These are phyloP conservation scores for Schlechtendalia chinensis DNA, from an alignment of 1,140 invertebrate genomes.

Conservation along the genomic window DNA sequence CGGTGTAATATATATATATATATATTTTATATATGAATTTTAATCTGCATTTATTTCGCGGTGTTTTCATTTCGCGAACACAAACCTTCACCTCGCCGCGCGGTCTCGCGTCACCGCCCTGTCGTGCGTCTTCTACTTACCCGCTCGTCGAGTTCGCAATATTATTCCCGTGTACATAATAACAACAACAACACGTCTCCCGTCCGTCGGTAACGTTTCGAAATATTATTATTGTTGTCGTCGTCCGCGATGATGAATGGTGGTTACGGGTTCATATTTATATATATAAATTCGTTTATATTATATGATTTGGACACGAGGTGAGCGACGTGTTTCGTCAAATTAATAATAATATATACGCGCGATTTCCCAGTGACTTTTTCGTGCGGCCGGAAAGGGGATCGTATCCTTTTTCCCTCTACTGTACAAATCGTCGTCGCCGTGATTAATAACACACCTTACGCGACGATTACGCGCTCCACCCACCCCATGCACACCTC, in stretches of 20 bases:
- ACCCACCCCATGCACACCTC: neutral
- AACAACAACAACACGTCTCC: neutral
- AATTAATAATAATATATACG: neutral
- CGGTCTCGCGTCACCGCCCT: too few species aligned
- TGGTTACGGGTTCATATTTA: too few species aligned
- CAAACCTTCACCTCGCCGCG: conserved; percentile 23
- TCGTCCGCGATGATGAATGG: neutral
- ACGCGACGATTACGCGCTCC: conserved; percentile 1
- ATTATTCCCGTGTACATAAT: neutral
- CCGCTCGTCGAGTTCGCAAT: neutral
- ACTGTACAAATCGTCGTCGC: neutral
- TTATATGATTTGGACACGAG: neutral
- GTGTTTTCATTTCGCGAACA: conserved; percentile 39
- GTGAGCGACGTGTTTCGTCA: neutral
- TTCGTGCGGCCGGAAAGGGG: neutral
- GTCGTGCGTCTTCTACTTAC: too few species aligned
- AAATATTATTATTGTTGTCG: conserved; percentile 21
- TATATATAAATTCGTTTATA: neutral
- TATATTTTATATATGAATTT: conserved; percentile 17
- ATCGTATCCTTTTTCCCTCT: neutral
- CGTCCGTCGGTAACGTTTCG: neutral
- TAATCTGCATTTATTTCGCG: conserved; percentile 49
- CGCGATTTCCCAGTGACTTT: neutral
- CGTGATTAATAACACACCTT: conserved; percentile 36
- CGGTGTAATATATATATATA: neutral